phyloP scores from a whole-genome alignment of 2,888 invertebrate species.

The Seira ritae region DNA sequence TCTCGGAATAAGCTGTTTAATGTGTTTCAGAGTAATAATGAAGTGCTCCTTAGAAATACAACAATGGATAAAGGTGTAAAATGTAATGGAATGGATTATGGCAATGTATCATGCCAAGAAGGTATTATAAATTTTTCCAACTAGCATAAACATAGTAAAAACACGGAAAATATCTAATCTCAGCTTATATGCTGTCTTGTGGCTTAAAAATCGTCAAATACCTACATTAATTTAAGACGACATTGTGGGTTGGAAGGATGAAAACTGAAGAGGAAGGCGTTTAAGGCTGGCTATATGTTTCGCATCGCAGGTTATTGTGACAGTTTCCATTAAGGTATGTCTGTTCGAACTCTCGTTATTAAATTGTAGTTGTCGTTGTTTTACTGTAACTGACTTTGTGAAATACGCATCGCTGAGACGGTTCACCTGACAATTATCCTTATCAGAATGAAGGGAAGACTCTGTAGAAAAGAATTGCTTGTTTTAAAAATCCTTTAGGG shows the following conservation, averaged over 20 bases:
- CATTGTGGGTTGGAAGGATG: constrained; percentile 34
- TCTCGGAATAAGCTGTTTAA: constrained; percentile 44
- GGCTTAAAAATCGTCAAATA: constrained; percentile 30
- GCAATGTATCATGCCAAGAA: constrained; percentile 23
- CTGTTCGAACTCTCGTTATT: not conserved
- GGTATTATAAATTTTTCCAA: constrained; percentile 10
- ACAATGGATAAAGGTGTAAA: constrained; percentile 40
- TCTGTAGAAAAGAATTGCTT: too few species aligned
- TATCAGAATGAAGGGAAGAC: too few species aligned
- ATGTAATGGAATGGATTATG: constrained; percentile 6
- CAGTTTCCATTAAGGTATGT: constrained; percentile 54
- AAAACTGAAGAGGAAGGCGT: constrained; percentile 47
- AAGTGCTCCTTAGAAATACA: not conserved
- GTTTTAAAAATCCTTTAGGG: too few species aligned
- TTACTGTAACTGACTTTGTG: not conserved
- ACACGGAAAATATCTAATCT: not conserved
- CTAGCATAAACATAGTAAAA: constrained; percentile 33
- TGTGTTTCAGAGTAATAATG: constrained; percentile 3
- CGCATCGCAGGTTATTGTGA: constrained; percentile 54
- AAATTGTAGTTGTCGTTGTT: not conserved
- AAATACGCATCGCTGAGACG: not conserved
- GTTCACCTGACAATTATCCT: constrained; percentile 5
- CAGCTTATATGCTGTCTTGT: not conserved
- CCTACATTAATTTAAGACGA: constrained; percentile 17
- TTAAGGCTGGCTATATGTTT: constrained; percentile 43